These are phyloP conservation scores for Galeruca laticollis DNA, from an alignment of 2,888 invertebrate genomes.

Conservation along the genomic window DNA sequence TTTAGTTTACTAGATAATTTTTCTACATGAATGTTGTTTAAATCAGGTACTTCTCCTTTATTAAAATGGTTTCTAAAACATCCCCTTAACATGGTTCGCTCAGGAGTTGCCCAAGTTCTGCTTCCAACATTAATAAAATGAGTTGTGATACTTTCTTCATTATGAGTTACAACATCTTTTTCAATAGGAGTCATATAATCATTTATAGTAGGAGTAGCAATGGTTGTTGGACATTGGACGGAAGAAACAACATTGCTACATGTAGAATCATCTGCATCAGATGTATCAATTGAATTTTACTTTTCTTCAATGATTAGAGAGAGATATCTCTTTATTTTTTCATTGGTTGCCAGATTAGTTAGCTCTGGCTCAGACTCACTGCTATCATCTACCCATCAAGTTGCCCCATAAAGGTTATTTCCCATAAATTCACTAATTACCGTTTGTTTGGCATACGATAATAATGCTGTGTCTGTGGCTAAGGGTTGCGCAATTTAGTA, in stretches of 20 bases:
- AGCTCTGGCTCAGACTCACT: conserved; percentile 11
- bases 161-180: conserved; percentile 6
- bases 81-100: not conserved
- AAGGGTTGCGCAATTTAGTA: conserved; percentile 23
- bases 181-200: conserved; percentile 7
- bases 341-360: conserved; percentile 10
- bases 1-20: conserved; percentile 2
- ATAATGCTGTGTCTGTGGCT: conserved; percentile 24
- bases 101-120: conserved; percentile 17
- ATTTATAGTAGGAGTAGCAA: conserved; percentile 9
- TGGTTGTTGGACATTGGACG: conserved; percentile 9
- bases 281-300: not conserved
- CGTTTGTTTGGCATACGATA: conserved; percentile 20
- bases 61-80: conserved; percentile 5
- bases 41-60: conserved; percentile 12
- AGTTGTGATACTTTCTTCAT: not conserved
- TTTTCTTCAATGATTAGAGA: conserved; percentile 7
- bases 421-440: conserved; percentile 36
- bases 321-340: conserved; percentile 10
- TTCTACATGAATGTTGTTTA: conserved; percentile 2
- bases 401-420: conserved; percentile 25
- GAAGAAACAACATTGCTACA: conserved; percentile 13
- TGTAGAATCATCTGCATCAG: conserved; percentile 1
- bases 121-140: not conserved
- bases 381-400: conserved; percentile 9